Percentiles rank a stretch among this genome's conserved stretches.
Conservation (phyloP, 1,140 invertebrate genomes). For the Drosophila nikananu region DNA sequence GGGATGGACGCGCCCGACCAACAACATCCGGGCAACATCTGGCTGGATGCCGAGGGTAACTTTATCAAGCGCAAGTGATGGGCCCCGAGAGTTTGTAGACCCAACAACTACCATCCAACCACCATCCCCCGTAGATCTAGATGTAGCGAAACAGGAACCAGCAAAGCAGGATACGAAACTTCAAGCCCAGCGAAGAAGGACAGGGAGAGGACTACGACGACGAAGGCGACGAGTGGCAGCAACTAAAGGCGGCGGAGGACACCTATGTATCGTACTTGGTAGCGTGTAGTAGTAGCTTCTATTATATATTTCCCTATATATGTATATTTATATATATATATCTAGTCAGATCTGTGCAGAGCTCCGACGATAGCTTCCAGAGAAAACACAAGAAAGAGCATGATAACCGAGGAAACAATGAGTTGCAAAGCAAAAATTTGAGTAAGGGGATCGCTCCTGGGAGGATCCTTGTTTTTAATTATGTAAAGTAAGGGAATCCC, state of each 20-base stretch:
- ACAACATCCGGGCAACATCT: conserved; percentile 53
- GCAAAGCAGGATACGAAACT: conserved; percentile 47
- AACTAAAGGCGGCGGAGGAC: conserved; percentile 55
- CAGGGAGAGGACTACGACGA: conserved; percentile 12
- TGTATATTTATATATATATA: conserved; percentile 65
- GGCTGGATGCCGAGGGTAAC: conserved; percentile 83
- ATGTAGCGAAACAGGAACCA: conserved; percentile 22
- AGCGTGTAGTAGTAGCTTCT: conserved; percentile 65
- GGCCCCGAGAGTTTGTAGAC: conserved; percentile 12
- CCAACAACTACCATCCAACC: conserved; percentile 39
- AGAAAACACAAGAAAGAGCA: conserved; percentile 29
- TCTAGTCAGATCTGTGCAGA: conserved; percentile 59
- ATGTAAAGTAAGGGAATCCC: conserved; percentile 43
- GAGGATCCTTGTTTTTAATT: conserved; percentile 51
- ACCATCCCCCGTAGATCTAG: conserved; percentile 59
- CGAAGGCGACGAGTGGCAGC: conserved; percentile 25
- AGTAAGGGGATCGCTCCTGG: conserved; percentile 38
- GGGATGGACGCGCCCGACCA: conserved; percentile 71
- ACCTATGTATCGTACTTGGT: conserved; percentile 62
- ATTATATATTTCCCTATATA: conserved; percentile 58
- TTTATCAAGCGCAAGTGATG: conserved; percentile 77
- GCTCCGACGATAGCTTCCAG: conserved; percentile 47
- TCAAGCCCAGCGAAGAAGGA: conserved; percentile 76
- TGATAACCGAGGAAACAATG: conserved; percentile 44
- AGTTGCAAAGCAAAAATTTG: conserved; percentile 79